These are phyloP conservation scores for Mormyrus lacerda DNA, from an alignment of 2,113 vertebrate species.

Conservation along the genomic window DNA sequence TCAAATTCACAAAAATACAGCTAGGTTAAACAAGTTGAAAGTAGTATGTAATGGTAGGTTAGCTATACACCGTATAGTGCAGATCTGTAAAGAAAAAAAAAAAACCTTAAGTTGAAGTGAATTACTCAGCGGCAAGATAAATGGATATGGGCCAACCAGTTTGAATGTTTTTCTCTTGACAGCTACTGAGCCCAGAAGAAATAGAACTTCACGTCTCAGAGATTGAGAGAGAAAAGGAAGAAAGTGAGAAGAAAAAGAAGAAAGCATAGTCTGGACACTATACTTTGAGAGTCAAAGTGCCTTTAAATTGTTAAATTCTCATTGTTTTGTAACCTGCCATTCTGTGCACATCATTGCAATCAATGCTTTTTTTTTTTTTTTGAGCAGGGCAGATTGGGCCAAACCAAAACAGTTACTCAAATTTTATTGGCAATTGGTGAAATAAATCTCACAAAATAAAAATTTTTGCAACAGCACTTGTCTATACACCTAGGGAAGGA, in stretches of 20 bases:
- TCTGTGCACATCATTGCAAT: background rate
- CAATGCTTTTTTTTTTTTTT: background rate
- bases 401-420: background rate
- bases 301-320: background rate
- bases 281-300: background rate
- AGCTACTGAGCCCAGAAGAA: conserved; percentile 75
- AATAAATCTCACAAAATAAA: conserved; percentile 6
- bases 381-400: background rate
- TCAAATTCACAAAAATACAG: background rate
- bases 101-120: background rate
- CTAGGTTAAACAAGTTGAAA: background rate
- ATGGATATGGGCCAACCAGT: background rate
- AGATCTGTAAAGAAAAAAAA: background rate
- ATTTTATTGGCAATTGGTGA: conserved; percentile 16
- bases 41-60: background rate
- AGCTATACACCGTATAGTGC: background rate
- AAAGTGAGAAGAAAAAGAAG: conserved; percentile 76
- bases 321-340: background rate
- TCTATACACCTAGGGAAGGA: background rate
- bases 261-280: conserved; percentile 38
- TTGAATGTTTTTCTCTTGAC: background rate
- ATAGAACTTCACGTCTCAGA: conserved; percentile 74
- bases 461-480: background rate
- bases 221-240: conserved; percentile 80
- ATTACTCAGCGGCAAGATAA: background rate